Evolutionary conservation across 2,113 vertebrate species (phyloP), one percentile per base, ranked within the genome.

Genomic region (Centropus bengalensis): DNA sequence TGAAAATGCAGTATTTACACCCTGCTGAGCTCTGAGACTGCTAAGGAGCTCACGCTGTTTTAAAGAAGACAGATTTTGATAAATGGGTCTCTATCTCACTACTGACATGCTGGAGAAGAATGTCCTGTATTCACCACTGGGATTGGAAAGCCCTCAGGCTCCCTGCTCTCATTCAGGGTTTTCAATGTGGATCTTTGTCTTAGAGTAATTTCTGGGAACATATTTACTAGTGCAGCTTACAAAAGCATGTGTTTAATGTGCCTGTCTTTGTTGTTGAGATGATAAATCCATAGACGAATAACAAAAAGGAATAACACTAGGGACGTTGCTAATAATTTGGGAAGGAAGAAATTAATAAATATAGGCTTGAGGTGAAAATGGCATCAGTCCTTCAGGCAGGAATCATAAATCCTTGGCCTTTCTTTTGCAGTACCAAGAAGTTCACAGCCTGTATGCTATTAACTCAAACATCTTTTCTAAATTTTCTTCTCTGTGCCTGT

Each of bases 341-440:
- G 60, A 92, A 93, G 85, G 74, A 92, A 94, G 68, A 94, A 86
- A 96, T 78, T 47, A 9, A 80, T 92, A 94, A 81, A 89, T 92
- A 81, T 32, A 91, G 44, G 20, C 30, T 69, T 51, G 68, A 40
- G 42, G 59, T 86, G 78, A 71, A 92, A 87, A 87, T 28, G 51
- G 8, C 2, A 0, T 85, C 3, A 3, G 12, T 82, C 62, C 40
- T 92, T 91, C 58, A 82, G 89, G 45, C 40, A 32, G 86, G 52
- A 74, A 40, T 80, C 7, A 0, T 52, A 81, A 85, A 82, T 80
- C 68, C 51, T 16, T 74, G 30, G 17, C 0, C 0, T 83, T 93
- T 89, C 70, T 89, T 82, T 58, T 79, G 38, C 49, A 81, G 66
- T 52, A 56, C 47, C 12, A 38, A 42, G 56, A 75, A 63, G 56